Evolutionary conservation across 2,888 invertebrate genomes (phyloP).

Genomic region (Zygogramma bicolorata): DNA sequence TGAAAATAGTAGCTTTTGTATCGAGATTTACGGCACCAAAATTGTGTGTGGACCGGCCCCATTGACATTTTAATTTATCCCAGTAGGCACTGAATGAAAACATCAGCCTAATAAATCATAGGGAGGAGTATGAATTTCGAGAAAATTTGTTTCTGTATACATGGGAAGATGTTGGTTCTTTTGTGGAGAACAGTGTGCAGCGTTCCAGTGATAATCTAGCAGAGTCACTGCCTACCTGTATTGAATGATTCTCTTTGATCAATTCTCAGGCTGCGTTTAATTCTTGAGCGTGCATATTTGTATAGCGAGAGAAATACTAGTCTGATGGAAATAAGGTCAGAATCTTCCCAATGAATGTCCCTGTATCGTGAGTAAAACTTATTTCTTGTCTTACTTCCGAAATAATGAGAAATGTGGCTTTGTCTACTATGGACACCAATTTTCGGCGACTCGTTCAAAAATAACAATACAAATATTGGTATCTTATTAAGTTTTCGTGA

Average conservation of each 20-base stretch:
- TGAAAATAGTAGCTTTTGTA: slow-evolving; percentile 49
- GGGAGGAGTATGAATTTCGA: slow-evolving; percentile 38
- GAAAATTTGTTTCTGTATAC: slow-evolving; percentile 31
- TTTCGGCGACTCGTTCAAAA: too few relatives aligned
- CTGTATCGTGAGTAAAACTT: too few relatives aligned
- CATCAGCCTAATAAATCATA: slow-evolving; percentile 43
- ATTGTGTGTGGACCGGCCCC: slow-evolving; percentile 49
- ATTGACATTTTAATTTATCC: slow-evolving; percentile 56
- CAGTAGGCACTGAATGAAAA: slow-evolving; percentile 41
- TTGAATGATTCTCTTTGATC: slow-evolving; percentile 29
- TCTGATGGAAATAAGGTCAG: too few relatives aligned
- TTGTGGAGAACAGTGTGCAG: background rate
- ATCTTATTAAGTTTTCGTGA: too few relatives aligned
- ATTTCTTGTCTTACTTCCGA: too few relatives aligned
- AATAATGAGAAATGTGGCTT: too few relatives aligned
- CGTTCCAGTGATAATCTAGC: slow-evolving; percentile 25
- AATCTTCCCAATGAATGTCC: too few relatives aligned
- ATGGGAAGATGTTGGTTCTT: slow-evolving; percentile 38
- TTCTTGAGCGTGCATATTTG: background rate
- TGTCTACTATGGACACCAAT: too few relatives aligned
- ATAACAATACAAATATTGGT: too few relatives aligned
- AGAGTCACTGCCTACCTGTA: slow-evolving; percentile 44
- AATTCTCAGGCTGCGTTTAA: slow-evolving; percentile 19
- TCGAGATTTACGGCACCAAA: slow-evolving; percentile 53
- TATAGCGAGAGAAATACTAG: slow-evolving; percentile 7